Conservation (phyloP, 2,797 vertebrate genomes). For the Amphiprion clarkii region DNA sequence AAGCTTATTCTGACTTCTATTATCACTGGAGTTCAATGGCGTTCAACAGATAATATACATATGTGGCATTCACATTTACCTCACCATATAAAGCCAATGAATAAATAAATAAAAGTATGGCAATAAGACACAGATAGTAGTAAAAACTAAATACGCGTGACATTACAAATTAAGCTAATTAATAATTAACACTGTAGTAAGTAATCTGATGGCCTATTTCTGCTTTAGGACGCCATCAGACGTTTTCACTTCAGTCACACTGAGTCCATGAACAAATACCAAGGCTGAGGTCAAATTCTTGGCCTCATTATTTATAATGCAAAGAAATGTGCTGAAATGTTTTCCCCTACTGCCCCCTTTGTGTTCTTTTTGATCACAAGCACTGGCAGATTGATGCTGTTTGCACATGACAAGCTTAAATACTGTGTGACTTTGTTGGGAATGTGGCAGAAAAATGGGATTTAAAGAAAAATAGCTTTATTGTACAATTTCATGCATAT, state of each 20-base stretch:
- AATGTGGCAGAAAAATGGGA: neutral
- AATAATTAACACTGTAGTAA: constrained; percentile 6
- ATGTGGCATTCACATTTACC: no score
- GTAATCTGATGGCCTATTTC: constrained; percentile 2
- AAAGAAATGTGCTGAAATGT: constrained; percentile 50
- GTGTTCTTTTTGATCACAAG: constrained; percentile 15
- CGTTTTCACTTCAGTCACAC: constrained; percentile 5
- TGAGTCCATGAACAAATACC: constrained; percentile 23
- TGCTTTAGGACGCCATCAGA: neutral
- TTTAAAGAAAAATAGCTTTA: neutral
- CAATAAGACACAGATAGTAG: neutral
- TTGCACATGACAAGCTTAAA: constrained; percentile 11
- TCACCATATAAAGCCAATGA: no score
- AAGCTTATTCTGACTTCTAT: neutral
- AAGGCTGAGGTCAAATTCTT: constrained; percentile 48
- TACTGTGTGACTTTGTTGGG: neutral
- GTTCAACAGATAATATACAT: neutral
- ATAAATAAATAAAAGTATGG: no score
- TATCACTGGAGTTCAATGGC: neutral
- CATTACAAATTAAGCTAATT: neutral
- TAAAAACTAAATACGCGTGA: neutral
- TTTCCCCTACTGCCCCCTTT: constrained; percentile 31
- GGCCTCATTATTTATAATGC: constrained; percentile 47
- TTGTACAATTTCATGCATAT: no score
- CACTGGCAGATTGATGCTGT: constrained; percentile 1